A percentile compares a stretch with the other conserved stretches of the same genome.
Conservation (phyloP, 2,797 vertebrate species). For the Falco concolor region DNA sequence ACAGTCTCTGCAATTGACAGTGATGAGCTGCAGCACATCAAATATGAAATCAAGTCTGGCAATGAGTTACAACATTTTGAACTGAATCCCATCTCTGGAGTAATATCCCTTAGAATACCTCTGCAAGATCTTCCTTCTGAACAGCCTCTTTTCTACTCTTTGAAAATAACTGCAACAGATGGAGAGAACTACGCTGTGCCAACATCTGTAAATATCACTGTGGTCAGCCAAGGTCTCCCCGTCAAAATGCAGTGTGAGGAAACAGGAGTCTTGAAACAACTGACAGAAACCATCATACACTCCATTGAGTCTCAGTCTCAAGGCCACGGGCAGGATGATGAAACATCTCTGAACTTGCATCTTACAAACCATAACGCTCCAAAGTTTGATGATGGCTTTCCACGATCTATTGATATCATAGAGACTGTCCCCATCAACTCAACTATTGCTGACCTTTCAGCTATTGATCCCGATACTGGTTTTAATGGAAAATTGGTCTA, state of each 20-base stretch:
- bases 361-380: conserved; percentile 87
- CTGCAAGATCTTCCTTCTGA: conserved; percentile 61
- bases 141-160: conserved; percentile 71
- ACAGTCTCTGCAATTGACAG: conserved; percentile 88
- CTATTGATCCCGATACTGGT: conserved; percentile 85
- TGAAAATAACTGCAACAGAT: conserved; percentile 87
- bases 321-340: conserved; percentile 78
- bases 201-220: conserved; percentile 82
- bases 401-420: conserved; percentile 82
- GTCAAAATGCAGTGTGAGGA: conserved; percentile 82
- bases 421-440: conserved; percentile 81
- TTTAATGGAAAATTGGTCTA: conserved; percentile 89
- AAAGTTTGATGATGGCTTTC: conserved; percentile 82
- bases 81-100: conserved; percentile 84
- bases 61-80: conserved; percentile 86
- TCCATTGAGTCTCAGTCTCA: conserved; percentile 82
- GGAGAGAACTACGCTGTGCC: conserved; percentile 84
- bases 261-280: conserved; percentile 83
- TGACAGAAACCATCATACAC: conserved; percentile 88
- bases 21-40: conserved; percentile 90
- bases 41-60: conserved; percentile 85
- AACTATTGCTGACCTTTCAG: conserved; percentile 80
- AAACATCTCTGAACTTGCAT: conserved; percentile 82
- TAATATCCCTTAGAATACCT: conserved; percentile 79
- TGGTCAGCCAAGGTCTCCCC: conserved; percentile 75